These are phyloP conservation scores for Lepilemur ruficaudatus DNA, from an alignment of 2,797 vertebrate species.

Conservation along the genomic window DNA sequence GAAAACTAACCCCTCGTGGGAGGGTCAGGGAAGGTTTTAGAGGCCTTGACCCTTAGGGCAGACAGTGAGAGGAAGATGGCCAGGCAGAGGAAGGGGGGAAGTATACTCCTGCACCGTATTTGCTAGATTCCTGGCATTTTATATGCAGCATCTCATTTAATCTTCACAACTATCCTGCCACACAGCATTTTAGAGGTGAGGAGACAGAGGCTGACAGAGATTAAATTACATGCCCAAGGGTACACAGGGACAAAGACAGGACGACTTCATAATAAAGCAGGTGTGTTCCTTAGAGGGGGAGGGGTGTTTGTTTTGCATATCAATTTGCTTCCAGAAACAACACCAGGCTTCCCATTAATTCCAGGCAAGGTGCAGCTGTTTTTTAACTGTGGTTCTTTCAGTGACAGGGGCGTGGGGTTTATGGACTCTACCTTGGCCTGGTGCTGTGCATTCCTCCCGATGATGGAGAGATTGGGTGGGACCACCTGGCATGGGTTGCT, in stretches of 20 bases:
- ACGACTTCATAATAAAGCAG: neutral
- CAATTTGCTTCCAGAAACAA: slow-evolving; percentile 14
- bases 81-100: neutral
- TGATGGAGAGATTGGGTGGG: neutral
- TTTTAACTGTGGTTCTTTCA: neutral
- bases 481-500: neutral
- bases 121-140: neutral
- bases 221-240: neutral
- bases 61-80: neutral
- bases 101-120: neutral
- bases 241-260: neutral
- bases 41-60: neutral
- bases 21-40: neutral
- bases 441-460: neutral
- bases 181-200: neutral
- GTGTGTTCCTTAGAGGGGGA: neutral
- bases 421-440: neutral
- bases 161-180: neutral
- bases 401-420: neutral
- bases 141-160: neutral
- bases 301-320: neutral
- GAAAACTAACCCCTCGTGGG: neutral
- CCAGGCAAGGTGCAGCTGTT: neutral
- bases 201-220: neutral
- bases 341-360: neutral